Evolutionary conservation across 1,140 invertebrate species (phyloP).

Genomic region (Galleria mellonella): DNA sequence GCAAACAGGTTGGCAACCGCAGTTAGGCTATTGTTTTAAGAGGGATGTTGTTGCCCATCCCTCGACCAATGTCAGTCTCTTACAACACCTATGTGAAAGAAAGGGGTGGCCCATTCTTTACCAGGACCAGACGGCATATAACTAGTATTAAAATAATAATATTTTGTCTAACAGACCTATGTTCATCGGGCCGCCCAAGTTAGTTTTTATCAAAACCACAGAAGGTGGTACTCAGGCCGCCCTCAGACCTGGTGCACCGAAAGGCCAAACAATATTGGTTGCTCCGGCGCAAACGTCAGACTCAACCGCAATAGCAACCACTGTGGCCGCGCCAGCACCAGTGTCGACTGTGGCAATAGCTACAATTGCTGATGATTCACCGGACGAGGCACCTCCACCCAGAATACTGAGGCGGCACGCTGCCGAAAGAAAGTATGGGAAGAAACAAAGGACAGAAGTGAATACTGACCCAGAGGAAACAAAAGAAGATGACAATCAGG

Average conservation of each 20-base stretch:
- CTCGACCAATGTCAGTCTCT: no score
- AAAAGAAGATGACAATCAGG: constrained; percentile 42
- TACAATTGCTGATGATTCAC: constrained; percentile 31
- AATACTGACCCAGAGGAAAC: constrained; percentile 25
- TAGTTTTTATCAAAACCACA: constrained; percentile 69
- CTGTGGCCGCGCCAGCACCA: constrained; percentile 14
- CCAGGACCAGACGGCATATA: no score
- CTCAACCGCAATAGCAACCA: constrained; percentile 16
- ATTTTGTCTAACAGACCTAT: constrained; percentile 46
- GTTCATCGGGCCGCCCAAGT: constrained; percentile 69
- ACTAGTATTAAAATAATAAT: no score
- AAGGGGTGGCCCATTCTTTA: no score
- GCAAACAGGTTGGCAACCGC: no score
- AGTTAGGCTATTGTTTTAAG: no score
- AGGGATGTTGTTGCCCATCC: no score
- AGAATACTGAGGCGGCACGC: constrained; percentile 41
- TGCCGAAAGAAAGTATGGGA: constrained; percentile 61
- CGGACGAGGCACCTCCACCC: constrained; percentile 36
- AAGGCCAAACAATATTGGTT: constrained; percentile 68
- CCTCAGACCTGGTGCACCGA: constrained; percentile 47
- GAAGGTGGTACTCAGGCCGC: constrained; percentile 50
- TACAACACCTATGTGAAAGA: no score
- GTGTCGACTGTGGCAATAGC: constrained; percentile 11
- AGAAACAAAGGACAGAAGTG: constrained; percentile 51
- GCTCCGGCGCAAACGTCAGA: constrained; percentile 29